Conservation (phyloP, 2,113 vertebrate species). For the Indicator indicator region DNA sequence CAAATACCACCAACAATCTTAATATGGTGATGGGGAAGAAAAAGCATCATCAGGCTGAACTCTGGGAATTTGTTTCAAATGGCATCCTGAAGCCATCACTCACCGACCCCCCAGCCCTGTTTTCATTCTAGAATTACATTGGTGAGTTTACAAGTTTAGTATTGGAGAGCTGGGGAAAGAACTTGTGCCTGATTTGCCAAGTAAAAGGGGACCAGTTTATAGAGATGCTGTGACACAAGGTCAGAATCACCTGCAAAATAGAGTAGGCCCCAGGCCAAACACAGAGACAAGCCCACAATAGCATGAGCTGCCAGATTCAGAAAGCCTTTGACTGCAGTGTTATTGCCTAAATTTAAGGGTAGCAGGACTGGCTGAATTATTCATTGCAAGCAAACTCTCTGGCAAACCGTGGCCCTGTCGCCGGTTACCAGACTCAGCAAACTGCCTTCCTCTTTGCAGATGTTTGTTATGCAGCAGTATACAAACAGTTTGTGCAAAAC, state of each 20-base stretch:
- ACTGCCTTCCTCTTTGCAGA: background rate
- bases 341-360: slow-evolving; percentile 27
- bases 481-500: background rate
- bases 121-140: background rate
- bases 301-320: background rate
- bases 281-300: background rate
- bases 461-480: background rate
- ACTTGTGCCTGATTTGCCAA: background rate
- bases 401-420: background rate
- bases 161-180: background rate
- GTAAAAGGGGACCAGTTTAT: background rate
- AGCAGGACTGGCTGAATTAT: slow-evolving; percentile 25
- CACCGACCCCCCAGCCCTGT: too few species aligned
- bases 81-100: background rate
- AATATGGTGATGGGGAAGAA: background rate
- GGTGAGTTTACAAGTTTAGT: background rate
- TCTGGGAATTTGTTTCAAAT: background rate
- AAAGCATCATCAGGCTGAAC: background rate
- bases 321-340: slow-evolving; percentile 19
- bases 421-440: background rate
- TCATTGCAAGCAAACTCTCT: background rate
- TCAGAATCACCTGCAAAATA: background rate
- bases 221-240: background rate
- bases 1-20: fast-evolving
- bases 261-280: background rate